Evolutionary conservation across 2,113 vertebrate species (phyloP).

Genomic region (Cinclus cinclus): DNA sequence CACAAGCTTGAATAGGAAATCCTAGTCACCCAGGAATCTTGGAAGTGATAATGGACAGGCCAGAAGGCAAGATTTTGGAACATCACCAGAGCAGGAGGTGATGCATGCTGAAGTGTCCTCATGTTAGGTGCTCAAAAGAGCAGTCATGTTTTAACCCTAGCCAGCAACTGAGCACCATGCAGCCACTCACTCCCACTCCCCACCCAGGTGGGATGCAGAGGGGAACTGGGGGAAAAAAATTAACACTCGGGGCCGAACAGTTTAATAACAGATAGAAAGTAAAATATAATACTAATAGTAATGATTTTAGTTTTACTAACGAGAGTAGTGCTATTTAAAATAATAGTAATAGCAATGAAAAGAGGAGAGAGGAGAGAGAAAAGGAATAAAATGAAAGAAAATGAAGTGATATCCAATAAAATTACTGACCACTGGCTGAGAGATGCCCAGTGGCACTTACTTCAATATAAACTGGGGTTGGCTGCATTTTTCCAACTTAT

Average conservation of each 20-base stretch:
- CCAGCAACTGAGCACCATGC: not conserved
- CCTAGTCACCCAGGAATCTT: not conserved
- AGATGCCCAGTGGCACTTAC: accelerated
- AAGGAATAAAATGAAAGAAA: not conserved
- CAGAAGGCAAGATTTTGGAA: not conserved
- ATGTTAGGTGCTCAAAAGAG: accelerated
- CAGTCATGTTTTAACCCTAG: not conserved
- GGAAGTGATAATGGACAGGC: too few species aligned
- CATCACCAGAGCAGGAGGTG: not conserved
- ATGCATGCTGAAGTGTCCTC: accelerated
- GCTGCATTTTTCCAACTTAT: not conserved
- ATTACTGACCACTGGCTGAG: not conserved
- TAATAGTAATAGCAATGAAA: not conserved
- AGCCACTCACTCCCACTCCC: not conserved
- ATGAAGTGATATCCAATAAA: not conserved
- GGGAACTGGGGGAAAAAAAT: not conserved
- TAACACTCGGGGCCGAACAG: not conserved
- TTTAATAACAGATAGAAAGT: not conserved
- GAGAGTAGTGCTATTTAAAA: not conserved
- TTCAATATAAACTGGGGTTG: not conserved
- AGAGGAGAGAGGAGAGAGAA: not conserved
- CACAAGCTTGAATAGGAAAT: not conserved
- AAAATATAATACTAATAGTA: not conserved
- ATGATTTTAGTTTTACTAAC: not conserved
- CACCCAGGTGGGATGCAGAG: not conserved